Base-by-base conservation (phyloP, 1,140 invertebrate genomes). In the Lordiphosa clarofinis region DNA sequence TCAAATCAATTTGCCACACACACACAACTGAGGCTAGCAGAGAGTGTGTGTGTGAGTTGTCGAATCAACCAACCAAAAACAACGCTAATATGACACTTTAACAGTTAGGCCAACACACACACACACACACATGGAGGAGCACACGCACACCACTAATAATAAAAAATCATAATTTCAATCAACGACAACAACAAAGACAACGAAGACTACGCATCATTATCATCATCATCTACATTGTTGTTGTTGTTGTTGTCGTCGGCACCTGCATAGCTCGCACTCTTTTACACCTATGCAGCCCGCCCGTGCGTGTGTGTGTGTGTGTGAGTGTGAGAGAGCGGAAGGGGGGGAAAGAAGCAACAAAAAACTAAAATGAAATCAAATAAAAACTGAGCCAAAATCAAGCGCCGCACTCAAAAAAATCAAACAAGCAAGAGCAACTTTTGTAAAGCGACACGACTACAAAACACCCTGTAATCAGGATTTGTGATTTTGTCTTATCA, bases 161-260 rank as follows among this genome's bases (percentile, higher is more conserved):
- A 82, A 84, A 82, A 82, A 82, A 82, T 82, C 78, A 82, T 84
- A 84, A 84, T 86, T 86, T 84, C 78, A 84, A 84, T 84, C 79
- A 78, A 72, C 64, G 61, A 48, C 81, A 72, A 73, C 61, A 67
- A 46, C 67, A 82, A 60, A 39, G 62, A 63, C 39, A 58, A 37
- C 55, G 58, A 53, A 44, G 53, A 43, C 24, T 28, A 43, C 50
- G 61, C 68, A 58, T 47, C 55, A 54, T 33, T 33, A 44, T 12
- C 46, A 56, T 31, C 50, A 47, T 15, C n/a, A n/a, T n/a, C n/a
- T n/a, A n/a, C 9, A 44, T 44, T 31, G 38, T 8, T n/a, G 40
- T n/a, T 24, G 43, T 40, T 28, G n/a, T 40, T 7, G 24, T 37
- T n/a, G 24, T 12, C 35, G 60, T 55, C 72, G 78, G 67, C 78